Base-by-base conservation (phyloP, 2,888 invertebrate species). In the Brachyptera putata region DNA sequence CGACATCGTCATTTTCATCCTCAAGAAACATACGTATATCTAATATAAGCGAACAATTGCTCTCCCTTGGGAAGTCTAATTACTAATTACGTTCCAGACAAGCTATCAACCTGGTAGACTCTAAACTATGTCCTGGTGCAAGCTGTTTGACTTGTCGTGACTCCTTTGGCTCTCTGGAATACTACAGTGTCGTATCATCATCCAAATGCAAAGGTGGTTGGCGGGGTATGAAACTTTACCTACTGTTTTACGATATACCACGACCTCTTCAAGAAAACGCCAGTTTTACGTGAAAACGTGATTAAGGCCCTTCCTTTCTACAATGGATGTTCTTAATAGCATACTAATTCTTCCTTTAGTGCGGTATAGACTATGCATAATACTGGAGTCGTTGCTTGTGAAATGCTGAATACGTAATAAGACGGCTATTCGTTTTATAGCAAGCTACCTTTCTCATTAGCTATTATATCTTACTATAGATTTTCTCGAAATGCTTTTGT, bases 271-370 rank as follows among this genome's bases (percentile, higher is more conserved):
- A 11, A 21, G 16, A 14, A 1, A 21, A 41, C n/a, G n/a, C n/a
- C n/a, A 41, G 41, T 41, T 41, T 41, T 41, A 41, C 4, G 41
- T 41, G 9, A n/a, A 41, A 21, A 41, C 41, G 41, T 18, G 41
- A 41, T 50, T 26, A 26, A 25, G 26, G n/a, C 30, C 16, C 48
- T 25, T 22, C 22, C 48, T 22, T 25, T 48, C 48, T 25, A 30
- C 49, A 30, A 5, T 50, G 49, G 24, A 50, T 50, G 49, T 26
- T 50, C 26, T 25, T 50, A 50, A 50, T 50, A 30, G 49, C 49
- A 50, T 50, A 50, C 49, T 50, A 50, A 50, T 50, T 50, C 49
- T 50, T 50, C 49, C 26, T 50, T 30, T 5, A n/a, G n/a, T n/a
- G n/a, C 16, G 39, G 39, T 37, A 37, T 37, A 37, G n/a, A n/a